These are phyloP conservation scores for Melipona bicolor DNA, from an alignment of 2,888 invertebrate species.

Conservation along the genomic window DNA sequence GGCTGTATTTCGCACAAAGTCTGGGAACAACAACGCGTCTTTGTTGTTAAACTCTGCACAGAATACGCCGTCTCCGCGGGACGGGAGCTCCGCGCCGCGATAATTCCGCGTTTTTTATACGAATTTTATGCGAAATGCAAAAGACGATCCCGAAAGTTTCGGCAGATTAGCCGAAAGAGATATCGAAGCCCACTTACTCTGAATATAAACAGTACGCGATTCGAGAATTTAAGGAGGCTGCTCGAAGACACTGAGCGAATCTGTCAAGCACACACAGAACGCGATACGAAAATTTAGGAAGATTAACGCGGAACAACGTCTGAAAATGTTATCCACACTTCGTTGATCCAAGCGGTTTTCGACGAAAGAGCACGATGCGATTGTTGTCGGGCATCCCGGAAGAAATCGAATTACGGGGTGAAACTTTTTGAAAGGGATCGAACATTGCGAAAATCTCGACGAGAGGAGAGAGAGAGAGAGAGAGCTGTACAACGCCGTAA, in stretches of 20 bases:
- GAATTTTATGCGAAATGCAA: no score
- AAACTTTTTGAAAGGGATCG: not conserved
- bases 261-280: not conserved
- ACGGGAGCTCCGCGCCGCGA: not conserved
- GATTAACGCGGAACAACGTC: not conserved
- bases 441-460: not conserved
- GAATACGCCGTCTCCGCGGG: not conserved
- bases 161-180: no score
- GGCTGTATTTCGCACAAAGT: constrained; percentile 4
- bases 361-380: not conserved
- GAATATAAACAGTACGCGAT: no score
- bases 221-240: no score
- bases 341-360: not conserved
- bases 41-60: not conserved
- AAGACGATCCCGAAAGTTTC: no score
- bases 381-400: not conserved
- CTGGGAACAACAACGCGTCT: not conserved
- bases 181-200: no score
- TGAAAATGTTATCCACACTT: not conserved
- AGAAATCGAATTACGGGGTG: not conserved
- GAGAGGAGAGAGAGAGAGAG: not conserved
- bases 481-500: not conserved
- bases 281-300: not conserved
- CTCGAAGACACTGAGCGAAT: no score
- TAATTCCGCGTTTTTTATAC: not conserved